phyloP scores from a whole-genome alignment of 53 echinoderm and acorn worm species.

The Echinometra lucunter region DNA sequence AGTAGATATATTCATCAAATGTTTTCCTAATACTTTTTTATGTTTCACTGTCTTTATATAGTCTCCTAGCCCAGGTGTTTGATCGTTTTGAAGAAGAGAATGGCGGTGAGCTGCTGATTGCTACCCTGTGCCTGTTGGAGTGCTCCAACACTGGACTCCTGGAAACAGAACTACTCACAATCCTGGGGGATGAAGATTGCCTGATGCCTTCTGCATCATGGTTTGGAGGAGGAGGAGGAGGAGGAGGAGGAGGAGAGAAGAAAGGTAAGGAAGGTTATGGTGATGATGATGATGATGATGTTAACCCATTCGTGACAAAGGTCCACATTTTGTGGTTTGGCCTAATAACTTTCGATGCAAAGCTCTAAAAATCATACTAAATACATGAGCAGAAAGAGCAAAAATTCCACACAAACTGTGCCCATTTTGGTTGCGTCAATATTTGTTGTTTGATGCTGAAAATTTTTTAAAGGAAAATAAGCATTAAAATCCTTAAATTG shows the following conservation, averaged over 20 bases:
- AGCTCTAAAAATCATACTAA: no score
- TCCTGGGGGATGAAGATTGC: conserved; percentile 87
- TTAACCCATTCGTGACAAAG: no score
- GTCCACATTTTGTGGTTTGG: no score
- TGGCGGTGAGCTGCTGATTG: conserved; percentile 83
- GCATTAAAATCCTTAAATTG: no score
- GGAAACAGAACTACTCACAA: conserved; percentile 86
- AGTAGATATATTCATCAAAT: neutral
- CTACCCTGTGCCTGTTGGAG: conserved; percentile 85
- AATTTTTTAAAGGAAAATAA: no score
- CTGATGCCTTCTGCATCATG: conserved; percentile 69
- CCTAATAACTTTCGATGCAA: no score
- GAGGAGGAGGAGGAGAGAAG: conserved; percentile 46
- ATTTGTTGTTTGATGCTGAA: no score
- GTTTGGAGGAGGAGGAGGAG: neutral
- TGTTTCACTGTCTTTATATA: conserved; percentile 6
- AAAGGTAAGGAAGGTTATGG: conserved; percentile 75
- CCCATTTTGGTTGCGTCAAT: no score
- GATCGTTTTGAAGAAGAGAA: conserved; percentile 88
- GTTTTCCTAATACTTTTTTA: neutral
- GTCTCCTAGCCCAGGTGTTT: conserved; percentile 85
- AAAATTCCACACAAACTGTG: no score
- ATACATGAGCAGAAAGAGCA: no score
- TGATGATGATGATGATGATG: no score
- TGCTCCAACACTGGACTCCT: conserved; percentile 86